These are phyloP conservation scores for Myotis planiceps DNA, from an alignment of 2,797 vertebrate species.

Conservation along the genomic window DNA sequence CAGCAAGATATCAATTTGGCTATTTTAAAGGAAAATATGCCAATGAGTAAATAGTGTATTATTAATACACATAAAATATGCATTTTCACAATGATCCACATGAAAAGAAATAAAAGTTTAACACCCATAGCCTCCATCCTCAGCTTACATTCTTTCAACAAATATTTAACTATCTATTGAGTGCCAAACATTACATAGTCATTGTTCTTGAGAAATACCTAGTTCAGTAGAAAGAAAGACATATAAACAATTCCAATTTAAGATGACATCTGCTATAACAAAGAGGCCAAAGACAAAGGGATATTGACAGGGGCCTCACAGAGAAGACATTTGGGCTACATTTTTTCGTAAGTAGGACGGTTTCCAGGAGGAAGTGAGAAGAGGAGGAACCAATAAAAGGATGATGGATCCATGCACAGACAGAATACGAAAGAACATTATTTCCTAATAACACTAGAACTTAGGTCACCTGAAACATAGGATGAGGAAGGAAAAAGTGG, in stretches of 20 bases:
- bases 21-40: neutral
- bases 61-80: neutral
- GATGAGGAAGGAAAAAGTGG: neutral
- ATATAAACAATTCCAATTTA: conserved; percentile 12
- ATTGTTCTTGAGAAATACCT: conserved; percentile 40
- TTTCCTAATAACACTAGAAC: neutral
- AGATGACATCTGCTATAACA: neutral
- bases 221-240: neutral
- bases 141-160: neutral
- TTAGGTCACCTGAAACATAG: neutral
- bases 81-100: neutral
- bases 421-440: no score
- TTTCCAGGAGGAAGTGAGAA: neutral
- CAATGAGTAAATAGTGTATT: neutral
- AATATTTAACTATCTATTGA: conserved; percentile 1
- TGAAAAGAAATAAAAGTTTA: neutral
- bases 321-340: neutral
- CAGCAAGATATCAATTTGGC: neutral
- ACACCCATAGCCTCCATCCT: neutral
- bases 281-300: neutral
- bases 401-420: no score
- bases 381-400: neutral
- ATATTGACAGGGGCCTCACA: neutral
- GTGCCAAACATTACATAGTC: conserved; percentile 10
- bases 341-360: neutral